phyloP scores from a whole-genome alignment of 2,797 vertebrate genomes.

The Tokudaia muenninki region DNA sequence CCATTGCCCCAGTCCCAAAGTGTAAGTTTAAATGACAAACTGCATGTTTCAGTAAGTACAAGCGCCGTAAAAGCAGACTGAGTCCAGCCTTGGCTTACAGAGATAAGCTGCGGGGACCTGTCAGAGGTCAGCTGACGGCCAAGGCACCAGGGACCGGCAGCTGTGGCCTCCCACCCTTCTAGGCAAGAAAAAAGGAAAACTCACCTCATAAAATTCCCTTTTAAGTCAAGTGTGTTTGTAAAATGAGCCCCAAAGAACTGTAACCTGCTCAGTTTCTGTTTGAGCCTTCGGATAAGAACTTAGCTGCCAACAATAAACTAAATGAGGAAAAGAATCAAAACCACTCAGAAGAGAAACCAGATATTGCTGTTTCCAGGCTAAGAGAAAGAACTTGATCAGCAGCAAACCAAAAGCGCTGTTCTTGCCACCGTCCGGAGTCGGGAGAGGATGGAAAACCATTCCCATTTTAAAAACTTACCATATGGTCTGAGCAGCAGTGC shows the following conservation, averaged over 20 bases:
- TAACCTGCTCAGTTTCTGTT: neutral
- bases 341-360: neutral
- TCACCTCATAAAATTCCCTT: neutral
- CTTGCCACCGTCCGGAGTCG: neutral
- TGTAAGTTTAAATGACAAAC: neutral
- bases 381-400: neutral
- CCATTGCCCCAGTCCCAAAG: neutral
- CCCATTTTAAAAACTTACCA: neutral
- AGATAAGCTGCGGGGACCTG: neutral
- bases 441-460: neutral
- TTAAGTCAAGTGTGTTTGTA: neutral
- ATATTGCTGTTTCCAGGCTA: neutral
- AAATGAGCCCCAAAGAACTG: neutral
- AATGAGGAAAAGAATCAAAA: neutral
- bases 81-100: neutral
- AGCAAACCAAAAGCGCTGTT: neutral
- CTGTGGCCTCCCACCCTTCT: neutral
- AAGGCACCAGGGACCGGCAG: neutral
- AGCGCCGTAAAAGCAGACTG: neutral
- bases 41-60: neutral
- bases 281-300: neutral
- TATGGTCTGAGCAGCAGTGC: neutral
- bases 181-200: neutral
- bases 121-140: neutral
- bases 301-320: neutral